Base-by-base conservation (phyloP, 2,888 invertebrate genomes). In the Xylota segnis region DNA sequence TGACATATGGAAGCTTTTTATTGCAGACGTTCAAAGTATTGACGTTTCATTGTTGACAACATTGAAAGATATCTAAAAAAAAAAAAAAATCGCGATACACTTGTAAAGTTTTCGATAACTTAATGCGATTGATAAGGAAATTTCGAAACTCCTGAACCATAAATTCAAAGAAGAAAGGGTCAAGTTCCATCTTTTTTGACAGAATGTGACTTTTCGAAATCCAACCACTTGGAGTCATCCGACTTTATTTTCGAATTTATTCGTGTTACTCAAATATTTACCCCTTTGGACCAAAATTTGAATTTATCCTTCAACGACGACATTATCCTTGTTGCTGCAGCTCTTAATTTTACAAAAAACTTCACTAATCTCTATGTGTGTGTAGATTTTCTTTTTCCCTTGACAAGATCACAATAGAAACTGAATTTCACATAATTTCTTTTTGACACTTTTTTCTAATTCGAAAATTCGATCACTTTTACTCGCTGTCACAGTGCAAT, bases 261-360 rank as follows among this genome's bases (percentile, higher is more conserved):
- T 14, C 4, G 6, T n/a, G 12, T 6, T 6, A 29, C 14, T n/a
- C 27, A 5, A 9, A 61, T 40, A 52, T 54, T 78, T 78, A 92
- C 92, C 92, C 91, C 91, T 89, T 91, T 90, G 56, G 89, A 89
- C 92, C 92, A 92, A 74, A 92, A 89, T 89, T 91, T 92, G 79
- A 92, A 90, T 89, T 91, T 92, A 88, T 92, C 92, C 89, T 91
- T 92, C 83, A 92, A 90, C 50, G 92, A 92, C 87, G 92, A 90
- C 92, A 92, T 92, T 75, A 84, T 88, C 32, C 65, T 9, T n/a
- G 7, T 34, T 27, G 29, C n/a, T n/a, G n/a, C n/a, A n/a, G n/a
- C n/a, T n/a, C 37, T n/a, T n/a, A 34, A 23, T 4, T 47, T 23
- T 9, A n/a, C 5, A 56, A 37, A 27, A 58, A 71, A 45, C 58